Evolutionary conservation across 2,113 vertebrate species (phyloP).

Genomic region (Salvelinus fontinalis): DNA sequence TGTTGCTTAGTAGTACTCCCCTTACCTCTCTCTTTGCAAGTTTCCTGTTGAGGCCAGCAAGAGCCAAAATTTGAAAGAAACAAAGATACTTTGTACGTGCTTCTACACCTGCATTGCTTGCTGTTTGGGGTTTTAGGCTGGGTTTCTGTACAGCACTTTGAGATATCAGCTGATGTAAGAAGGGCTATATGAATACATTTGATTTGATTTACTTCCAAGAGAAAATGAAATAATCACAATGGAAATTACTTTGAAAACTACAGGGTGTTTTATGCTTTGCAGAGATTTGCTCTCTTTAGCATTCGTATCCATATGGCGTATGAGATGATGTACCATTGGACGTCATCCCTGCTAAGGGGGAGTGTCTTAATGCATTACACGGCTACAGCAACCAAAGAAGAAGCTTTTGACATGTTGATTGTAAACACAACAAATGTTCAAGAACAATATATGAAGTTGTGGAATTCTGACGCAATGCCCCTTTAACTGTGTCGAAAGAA

Average conservation of each 20-base stretch:
- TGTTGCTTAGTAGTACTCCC: not conserved
- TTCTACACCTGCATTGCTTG: too few relatives aligned
- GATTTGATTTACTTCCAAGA: not conserved
- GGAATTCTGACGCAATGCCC: not conserved
- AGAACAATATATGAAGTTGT: not conserved
- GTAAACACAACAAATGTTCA: not conserved
- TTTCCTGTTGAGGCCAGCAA: not conserved
- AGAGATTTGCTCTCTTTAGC: not conserved
- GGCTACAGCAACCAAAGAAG: not conserved
- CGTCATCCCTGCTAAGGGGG: not conserved
- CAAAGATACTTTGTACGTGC: not conserved
- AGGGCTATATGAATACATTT: too few relatives aligned
- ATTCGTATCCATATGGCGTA: not conserved
- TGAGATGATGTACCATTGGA: not conserved
- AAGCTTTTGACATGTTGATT: not conserved
- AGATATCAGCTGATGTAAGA: too few relatives aligned
- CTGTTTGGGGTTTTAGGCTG: too few relatives aligned
- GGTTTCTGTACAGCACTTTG: too few relatives aligned
- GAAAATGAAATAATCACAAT: too few relatives aligned
- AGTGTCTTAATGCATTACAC: not conserved
- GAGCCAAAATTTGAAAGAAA: not conserved
- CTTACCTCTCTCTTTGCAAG: not conserved
- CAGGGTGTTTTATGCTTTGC: not conserved
- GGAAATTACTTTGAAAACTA: too few relatives aligned
- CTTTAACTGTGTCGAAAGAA: constrained; percentile 8